These are phyloP conservation scores for Taenioides sp. DNA, from an alignment of 2,797 vertebrate genomes.

Conservation along the genomic window DNA sequence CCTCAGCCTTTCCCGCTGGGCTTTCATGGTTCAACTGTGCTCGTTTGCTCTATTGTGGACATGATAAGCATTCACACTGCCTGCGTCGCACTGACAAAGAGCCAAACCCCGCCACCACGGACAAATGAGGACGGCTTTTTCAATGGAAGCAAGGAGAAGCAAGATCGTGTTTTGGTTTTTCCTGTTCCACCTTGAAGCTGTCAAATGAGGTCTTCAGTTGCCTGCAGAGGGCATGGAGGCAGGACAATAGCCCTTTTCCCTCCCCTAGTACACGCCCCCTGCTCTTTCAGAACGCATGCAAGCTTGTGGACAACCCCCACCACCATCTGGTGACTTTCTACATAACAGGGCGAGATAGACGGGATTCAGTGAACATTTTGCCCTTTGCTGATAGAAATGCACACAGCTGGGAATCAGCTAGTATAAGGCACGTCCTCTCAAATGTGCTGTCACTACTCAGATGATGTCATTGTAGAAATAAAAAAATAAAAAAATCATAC, in stretches of 20 bases:
- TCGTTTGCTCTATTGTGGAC: conserved; percentile 91
- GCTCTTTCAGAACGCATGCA: conserved; percentile 45
- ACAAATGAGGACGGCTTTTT: conserved; percentile 76
- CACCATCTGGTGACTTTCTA: conserved; percentile 64
- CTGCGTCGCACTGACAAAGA: conserved; percentile 86
- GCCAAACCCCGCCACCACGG: conserved; percentile 85
- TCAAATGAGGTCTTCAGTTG: conserved; percentile 80
- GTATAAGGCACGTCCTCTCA: neutral
- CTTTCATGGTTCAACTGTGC: conserved; percentile 93
- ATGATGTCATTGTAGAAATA: conserved; percentile 62
- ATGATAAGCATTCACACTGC: conserved; percentile 85
- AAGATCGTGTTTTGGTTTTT: conserved; percentile 81
- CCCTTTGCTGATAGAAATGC: conserved; percentile 20
- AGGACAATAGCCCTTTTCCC: conserved; percentile 73
- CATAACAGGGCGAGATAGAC: conserved; percentile 50
- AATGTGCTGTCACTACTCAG: conserved; percentile 41
- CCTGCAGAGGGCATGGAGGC: conserved; percentile 73
- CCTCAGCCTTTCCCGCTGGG: conserved; percentile 98
- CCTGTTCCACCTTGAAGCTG: conserved; percentile 86
- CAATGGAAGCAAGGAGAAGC: conserved; percentile 28
- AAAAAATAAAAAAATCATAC: conserved; percentile 30
- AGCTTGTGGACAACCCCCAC: conserved; percentile 45
- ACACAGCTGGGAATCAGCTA: conserved; percentile 57
- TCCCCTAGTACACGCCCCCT: conserved; percentile 68
- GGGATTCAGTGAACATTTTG: conserved; percentile 34